Evolutionary conservation across 2,797 vertebrate species (phyloP).

Genomic region (Pachyuromys duprasi): DNA sequence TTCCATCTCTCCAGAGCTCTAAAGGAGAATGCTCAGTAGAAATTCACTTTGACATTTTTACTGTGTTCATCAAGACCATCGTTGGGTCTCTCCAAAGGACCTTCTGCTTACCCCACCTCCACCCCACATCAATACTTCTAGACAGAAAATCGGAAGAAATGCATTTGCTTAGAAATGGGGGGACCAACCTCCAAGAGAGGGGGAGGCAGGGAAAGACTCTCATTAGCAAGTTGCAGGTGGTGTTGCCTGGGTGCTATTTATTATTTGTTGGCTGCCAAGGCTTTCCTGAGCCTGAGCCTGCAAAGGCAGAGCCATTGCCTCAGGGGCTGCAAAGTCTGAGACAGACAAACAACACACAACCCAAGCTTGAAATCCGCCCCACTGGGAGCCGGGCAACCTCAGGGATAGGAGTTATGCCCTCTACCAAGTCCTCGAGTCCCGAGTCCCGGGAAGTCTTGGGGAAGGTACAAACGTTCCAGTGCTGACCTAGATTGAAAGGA

Average conservation of each 20-base stretch:
- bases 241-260: conserved; percentile 83
- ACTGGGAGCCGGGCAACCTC: conserved; percentile 56
- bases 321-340: conserved; percentile 82
- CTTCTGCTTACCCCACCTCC: no score
- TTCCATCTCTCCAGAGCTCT: conserved; percentile 31
- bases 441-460: conserved; percentile 33
- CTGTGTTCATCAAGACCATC: neutral
- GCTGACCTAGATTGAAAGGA: neutral
- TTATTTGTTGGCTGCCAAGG: conserved; percentile 83
- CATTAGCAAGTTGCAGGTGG: conserved; percentile 84
- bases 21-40: conserved; percentile 14
- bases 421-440: conserved; percentile 36
- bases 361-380: conserved; percentile 72
- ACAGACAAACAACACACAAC: conserved; percentile 82
- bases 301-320: conserved; percentile 83
- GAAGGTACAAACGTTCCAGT: neutral
- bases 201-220: conserved; percentile 76
- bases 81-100: conserved; percentile 12
- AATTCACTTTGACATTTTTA: neutral
- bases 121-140: conserved; percentile 29
- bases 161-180: conserved; percentile 62
- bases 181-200: conserved; percentile 52
- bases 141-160: conserved; percentile 38
- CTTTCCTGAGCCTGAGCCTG: conserved; percentile 82
- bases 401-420: neutral